Evolutionary conservation across 2,888 invertebrate genomes (phyloP), one percentile per base, ranked within the genome.

Genomic region (Scaeva pyrastri): DNA sequence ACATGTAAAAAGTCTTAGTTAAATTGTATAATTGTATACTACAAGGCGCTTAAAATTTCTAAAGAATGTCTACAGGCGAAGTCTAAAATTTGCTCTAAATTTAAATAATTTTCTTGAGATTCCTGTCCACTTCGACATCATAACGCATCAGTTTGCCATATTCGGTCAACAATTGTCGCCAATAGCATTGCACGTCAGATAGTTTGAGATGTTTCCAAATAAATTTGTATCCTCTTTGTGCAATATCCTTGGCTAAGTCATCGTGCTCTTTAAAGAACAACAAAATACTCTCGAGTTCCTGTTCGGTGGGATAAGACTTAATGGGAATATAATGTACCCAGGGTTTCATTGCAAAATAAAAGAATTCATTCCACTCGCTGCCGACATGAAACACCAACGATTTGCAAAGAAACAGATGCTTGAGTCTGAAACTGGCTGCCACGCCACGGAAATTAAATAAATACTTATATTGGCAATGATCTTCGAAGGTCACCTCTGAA

Each of bases 261-360:
- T 98, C 97, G 92, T 98, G 95, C 73, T 94, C 93, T 89, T 94
- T 94, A 23, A 96, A 96, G 93, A 97, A 99, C 56, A 94, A 91
- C 6, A 99, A 93, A 23, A 97, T 92, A 60, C 95, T 94, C 89
- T 94, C 94, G n/a, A 98, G 94, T 88, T 97, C 95, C 52, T 95
- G 93, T 91, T 96, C 94, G 23, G 93, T 94, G 14, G 96, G 94
- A 88, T 94, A 93, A 31, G 95, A 95, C 87, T 94, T 94, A 0
- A 99, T 94, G 0, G 99, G 99, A 88, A 99, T 94, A 91, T 98
- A 99, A 93, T 99, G 99, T 50, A 98, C 95, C 99, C 99, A 99
- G 0, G 98, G 98, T 91, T 96, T 96, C 90, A 99, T 92, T 11
- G 96, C 95, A 3, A 95, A 94, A 91, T 99, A 99, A 92, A 98